Conservation (phyloP, 1,140 invertebrate species). For the Zaprionus inermis region DNA sequence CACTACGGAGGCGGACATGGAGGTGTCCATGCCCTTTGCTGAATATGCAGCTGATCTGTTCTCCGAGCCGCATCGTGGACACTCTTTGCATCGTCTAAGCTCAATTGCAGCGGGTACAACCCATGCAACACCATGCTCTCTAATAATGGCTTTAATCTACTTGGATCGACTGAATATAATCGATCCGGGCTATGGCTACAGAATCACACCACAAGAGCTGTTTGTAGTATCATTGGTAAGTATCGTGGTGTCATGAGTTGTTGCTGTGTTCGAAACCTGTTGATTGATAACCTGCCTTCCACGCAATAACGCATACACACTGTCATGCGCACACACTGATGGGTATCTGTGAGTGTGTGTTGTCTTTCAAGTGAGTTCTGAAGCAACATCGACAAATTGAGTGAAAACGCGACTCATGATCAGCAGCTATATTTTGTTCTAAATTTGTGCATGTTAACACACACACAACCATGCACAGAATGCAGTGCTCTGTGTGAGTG, state of each 20-base stretch:
- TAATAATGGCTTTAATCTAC: slow-evolving; percentile 94
- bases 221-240: slow-evolving; percentile 96
- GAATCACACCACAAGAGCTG: slow-evolving; percentile 93
- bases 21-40: slow-evolving; percentile 78
- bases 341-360: not conserved
- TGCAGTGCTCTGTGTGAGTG: slow-evolving; percentile 1
- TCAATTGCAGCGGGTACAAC: slow-evolving; percentile 92
- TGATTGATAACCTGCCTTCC: slow-evolving; percentile 56
- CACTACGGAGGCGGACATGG: slow-evolving; percentile 87
- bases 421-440: not conserved
- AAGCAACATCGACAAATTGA: not conserved
- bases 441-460: slow-evolving; percentile 6
- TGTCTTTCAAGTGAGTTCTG: not conserved
- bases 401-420: not conserved
- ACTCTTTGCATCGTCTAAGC: slow-evolving; percentile 91
- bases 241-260: slow-evolving; percentile 21
- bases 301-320: slow-evolving; percentile 31
- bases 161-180: slow-evolving; percentile 92
- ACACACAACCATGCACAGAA: not conserved
- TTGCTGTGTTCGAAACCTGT: slow-evolving; percentile 51
- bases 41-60: slow-evolving; percentile 94
- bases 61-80: slow-evolving; percentile 88
- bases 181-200: slow-evolving; percentile 92
- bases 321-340: not conserved
- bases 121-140: slow-evolving; percentile 93